A percentile compares a stretch with the other conserved stretches of the same genome.
phyloP scores from a whole-genome alignment of 2,797 vertebrate genomes.

The Anniella stebbinsi region DNA sequence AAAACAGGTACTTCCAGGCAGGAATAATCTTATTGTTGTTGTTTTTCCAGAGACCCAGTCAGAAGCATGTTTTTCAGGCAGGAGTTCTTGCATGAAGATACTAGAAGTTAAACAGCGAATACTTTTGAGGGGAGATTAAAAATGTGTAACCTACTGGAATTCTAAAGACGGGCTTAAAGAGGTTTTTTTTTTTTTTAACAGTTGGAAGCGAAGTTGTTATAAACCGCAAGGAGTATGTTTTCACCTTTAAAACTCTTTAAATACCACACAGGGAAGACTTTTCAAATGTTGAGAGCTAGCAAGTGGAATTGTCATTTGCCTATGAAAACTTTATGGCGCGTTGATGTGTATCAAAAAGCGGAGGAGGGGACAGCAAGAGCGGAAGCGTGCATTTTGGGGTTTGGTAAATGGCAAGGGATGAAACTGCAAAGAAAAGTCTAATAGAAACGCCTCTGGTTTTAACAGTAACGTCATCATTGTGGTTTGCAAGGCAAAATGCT shows the following conservation, averaged over 20 bases:
- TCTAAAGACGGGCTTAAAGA: not conserved
- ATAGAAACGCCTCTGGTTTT: not conserved
- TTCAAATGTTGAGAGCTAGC: not conserved
- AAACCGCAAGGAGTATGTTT: not conserved
- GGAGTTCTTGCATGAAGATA: not conserved
- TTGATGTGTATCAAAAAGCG: not conserved
- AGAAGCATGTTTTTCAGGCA: not conserved
- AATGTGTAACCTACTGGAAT: not conserved
- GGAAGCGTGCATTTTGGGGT: not conserved
- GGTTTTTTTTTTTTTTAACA: not conserved
- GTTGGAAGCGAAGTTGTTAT: not conserved
- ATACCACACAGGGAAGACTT: not conserved
- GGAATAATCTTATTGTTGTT: not conserved
- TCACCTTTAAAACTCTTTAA: not conserved
- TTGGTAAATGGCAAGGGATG: not conserved
- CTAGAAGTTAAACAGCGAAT: not conserved
- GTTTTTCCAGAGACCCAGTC: not conserved
- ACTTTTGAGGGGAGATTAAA: not conserved
- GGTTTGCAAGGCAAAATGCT: not conserved
- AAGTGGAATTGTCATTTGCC: not conserved
- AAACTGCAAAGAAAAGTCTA: not conserved
- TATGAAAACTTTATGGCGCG: not conserved
- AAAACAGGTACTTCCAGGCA: slow-evolving; percentile 78
- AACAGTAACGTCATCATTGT: not conserved
- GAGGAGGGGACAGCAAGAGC: not conserved